phyloP scores from a whole-genome alignment of 2,888 invertebrate species.

The Petrolisthes manimaculis region DNA sequence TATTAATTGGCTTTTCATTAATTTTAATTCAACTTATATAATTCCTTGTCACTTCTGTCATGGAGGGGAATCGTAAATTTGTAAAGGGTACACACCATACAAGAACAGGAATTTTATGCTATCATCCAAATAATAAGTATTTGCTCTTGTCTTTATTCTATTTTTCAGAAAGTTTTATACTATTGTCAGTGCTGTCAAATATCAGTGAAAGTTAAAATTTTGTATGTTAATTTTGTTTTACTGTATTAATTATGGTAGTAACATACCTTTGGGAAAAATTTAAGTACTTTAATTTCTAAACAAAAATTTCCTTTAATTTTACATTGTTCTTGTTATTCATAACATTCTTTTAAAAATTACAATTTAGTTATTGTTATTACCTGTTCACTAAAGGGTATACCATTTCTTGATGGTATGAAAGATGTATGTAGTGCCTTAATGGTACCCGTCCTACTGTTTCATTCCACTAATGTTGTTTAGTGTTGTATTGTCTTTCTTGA shows the following conservation, averaged over 20 bases:
- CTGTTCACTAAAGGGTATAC: conserved; percentile 31
- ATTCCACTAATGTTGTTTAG: conserved; percentile 54
- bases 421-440: conserved; percentile 53
- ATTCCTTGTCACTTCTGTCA: conserved; percentile 3
- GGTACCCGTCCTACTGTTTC: conserved; percentile 57
- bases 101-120: conserved; percentile 34
- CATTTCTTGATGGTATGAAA: conserved; percentile 39
- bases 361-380: conserved; percentile 35
- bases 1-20: conserved; percentile 22
- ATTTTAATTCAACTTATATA: conserved; percentile 2
- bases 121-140: conserved; percentile 5
- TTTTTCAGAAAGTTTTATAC: neutral
- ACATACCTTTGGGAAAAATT: conserved; percentile 29
- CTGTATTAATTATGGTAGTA: conserved; percentile 36
- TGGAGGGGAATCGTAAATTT: conserved; percentile 4
- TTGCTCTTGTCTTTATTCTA: neutral
- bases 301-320: conserved; percentile 49
- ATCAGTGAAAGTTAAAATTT: conserved; percentile 8
- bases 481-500: conserved; percentile 39
- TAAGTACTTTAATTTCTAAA: conserved; percentile 24
- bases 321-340: conserved; percentile 9
- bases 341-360: conserved; percentile 27
- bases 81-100: conserved; percentile 15
- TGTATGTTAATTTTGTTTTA: conserved; percentile 24
- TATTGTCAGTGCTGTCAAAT: conserved; percentile 14